These are phyloP conservation scores for Colletes gigas DNA, from an alignment of 1,140 invertebrate genomes.

Conservation along the genomic window DNA sequence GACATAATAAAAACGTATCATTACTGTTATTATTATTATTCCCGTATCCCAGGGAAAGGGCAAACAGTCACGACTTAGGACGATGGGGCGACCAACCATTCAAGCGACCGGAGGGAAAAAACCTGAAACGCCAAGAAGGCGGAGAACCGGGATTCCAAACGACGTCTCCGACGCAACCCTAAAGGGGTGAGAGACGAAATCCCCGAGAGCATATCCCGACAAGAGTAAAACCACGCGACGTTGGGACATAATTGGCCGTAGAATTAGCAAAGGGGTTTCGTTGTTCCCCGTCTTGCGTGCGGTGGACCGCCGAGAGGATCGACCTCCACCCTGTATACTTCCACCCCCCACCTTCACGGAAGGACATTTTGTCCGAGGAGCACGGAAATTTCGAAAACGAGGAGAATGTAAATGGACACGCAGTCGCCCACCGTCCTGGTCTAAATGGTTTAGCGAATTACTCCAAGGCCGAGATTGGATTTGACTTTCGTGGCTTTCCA, in stretches of 20 bases:
- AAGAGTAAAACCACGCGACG: slow-evolving; percentile 60
- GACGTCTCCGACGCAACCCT: slow-evolving; percentile 34
- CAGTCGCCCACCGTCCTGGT: slow-evolving; percentile 28
- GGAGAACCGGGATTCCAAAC: slow-evolving; percentile 31
- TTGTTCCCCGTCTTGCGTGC: slow-evolving; percentile 64
- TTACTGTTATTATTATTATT: too few species aligned
- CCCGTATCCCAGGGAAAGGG: background rate
- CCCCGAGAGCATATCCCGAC: slow-evolving; percentile 46
- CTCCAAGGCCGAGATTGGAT: slow-evolving; percentile 69
- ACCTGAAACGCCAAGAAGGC: slow-evolving; percentile 32
- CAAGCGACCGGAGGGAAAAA: slow-evolving; percentile 1
- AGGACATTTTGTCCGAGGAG: background rate
- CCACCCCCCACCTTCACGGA: background rate
- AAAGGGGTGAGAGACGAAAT: slow-evolving; percentile 32
- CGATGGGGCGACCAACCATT: slow-evolving; percentile 1
- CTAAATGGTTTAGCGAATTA: slow-evolving; percentile 75
- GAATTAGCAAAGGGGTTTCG: slow-evolving; percentile 72
- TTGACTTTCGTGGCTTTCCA: slow-evolving; percentile 61
- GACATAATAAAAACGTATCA: too few species aligned
- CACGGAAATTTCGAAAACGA: slow-evolving; percentile 70
- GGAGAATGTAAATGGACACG: slow-evolving; percentile 70
- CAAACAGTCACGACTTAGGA: slow-evolving; percentile 22
- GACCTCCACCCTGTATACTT: background rate
- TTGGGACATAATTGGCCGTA: slow-evolving; percentile 72
- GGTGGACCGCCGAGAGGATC: slow-evolving; percentile 59